These are phyloP conservation scores for Triplophysa yarkandensis DNA, from an alignment of 2,797 vertebrate genomes.

Conservation along the genomic window DNA sequence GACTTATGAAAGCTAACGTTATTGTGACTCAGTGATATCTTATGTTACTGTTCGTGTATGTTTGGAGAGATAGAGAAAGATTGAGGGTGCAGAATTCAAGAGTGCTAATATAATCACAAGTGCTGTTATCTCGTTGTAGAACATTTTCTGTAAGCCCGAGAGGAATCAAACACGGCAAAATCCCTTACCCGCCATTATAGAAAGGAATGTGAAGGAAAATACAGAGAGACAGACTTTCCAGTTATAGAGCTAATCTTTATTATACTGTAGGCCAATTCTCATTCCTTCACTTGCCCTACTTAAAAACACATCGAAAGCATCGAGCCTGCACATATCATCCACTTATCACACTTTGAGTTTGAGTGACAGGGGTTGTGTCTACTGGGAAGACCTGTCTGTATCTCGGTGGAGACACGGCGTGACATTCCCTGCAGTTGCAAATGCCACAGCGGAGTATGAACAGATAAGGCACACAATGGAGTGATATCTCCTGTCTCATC, in stretches of 20 bases:
- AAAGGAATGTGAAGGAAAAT: slow-evolving; percentile 25
- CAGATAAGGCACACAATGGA: slow-evolving; percentile 41
- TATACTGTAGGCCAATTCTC: slow-evolving; percentile 21
- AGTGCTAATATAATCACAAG: slow-evolving; percentile 47
- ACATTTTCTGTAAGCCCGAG: slow-evolving; percentile 35
- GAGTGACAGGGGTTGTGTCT: slow-evolving; percentile 47
- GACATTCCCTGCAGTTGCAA: slow-evolving; percentile 41
- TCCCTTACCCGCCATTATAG: slow-evolving; percentile 28
- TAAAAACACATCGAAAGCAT: slow-evolving; percentile 12
- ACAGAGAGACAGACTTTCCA: background rate
- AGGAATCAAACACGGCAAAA: slow-evolving; percentile 29
- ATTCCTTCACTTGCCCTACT: background rate
- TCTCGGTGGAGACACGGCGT: slow-evolving; percentile 14
- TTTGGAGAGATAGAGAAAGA: slow-evolving; percentile 48
- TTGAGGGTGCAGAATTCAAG: slow-evolving; percentile 36
- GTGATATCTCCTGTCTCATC: slow-evolving; percentile 45
- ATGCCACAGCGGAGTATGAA: slow-evolving; percentile 40
- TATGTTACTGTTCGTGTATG: slow-evolving; percentile 30
- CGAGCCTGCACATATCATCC: slow-evolving; percentile 1
- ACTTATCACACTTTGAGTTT: slow-evolving; percentile 22
- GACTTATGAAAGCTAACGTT: slow-evolving; percentile 49
- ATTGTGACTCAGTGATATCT: slow-evolving; percentile 41
- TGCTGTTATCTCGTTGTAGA: slow-evolving; percentile 42
- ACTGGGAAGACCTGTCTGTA: slow-evolving; percentile 37
- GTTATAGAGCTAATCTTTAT: slow-evolving; percentile 21